These are phyloP conservation scores for Planococcus citri DNA, from an alignment of 1,140 invertebrate species.

Conservation along the genomic window DNA sequence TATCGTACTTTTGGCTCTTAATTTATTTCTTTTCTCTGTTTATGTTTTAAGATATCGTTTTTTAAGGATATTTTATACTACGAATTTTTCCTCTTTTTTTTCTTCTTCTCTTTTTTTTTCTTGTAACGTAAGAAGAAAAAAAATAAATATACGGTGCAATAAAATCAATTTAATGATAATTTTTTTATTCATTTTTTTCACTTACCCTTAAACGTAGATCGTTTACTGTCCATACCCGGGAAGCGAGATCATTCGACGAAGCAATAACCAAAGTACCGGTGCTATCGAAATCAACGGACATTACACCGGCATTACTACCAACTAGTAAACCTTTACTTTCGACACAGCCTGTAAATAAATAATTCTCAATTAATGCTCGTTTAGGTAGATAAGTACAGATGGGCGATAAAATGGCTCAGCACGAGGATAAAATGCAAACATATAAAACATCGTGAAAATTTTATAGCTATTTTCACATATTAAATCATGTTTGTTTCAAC, in stretches of 20 bases:
- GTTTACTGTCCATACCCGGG: conserved; percentile 80
- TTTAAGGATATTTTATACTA: neutral
- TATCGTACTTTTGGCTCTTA: neutral
- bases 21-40: conserved; percentile 16
- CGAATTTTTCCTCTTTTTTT: neutral
- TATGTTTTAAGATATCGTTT: neutral
- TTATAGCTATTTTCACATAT: too few relatives aligned
- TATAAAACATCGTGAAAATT: too few relatives aligned
- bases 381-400: too few relatives aligned
- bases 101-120: neutral
- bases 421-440: too few relatives aligned
- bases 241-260: conserved; percentile 89
- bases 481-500: too few relatives aligned
- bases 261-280: conserved; percentile 75
- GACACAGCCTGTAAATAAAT: conserved; percentile 43
- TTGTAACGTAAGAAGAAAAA: neutral
- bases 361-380: neutral
- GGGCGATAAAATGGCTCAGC: too few relatives aligned
- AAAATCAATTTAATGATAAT: neutral
- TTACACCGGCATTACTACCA: conserved; percentile 87
- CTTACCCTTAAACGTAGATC: conserved; percentile 83
- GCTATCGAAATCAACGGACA: conserved; percentile 86
- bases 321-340: conserved; percentile 63
- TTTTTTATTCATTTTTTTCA: conserved; percentile 27
- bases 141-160: conserved; percentile 13